Evolutionary conservation across 2,888 invertebrate genomes (phyloP), one percentile per base, ranked within the genome.

Genomic region (Amaurobius ferox): DNA sequence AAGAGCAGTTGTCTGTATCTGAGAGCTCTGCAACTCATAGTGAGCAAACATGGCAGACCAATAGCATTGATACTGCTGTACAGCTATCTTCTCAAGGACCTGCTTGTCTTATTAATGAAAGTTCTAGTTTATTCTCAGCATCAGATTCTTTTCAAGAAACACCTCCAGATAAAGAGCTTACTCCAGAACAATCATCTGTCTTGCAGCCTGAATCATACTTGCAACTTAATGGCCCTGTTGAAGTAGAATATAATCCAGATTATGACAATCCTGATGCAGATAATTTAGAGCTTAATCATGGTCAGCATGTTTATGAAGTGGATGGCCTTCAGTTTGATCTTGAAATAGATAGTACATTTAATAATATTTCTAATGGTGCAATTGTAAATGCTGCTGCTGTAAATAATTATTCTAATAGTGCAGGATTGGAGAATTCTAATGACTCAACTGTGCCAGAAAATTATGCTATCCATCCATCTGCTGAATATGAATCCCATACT

Each of bases 201-300:
- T 91, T 86, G 89, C 90, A 86, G 90, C 91, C 11, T 92, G 92
- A 89, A 91, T 88, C 89, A 32, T 89, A 89, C 79, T 87, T 89
- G 76, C 90, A 90, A 81, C 88, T 90, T 40, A 93, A 93, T 91
- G 93, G 93, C 13, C 93, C 93, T 73, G 92, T 92, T 66, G 93
- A 93, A 90, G 92, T 93, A 48, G 93, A 93, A 26, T 93, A 92
- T 89, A 90, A 91, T 74, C 92, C 92, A 29, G 92, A 92, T 89
- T 92, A 92, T 90, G 93, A 92, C 86, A 90, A 92, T 78, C 91
- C 90, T 88, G 91, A 91, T 85, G 90, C 92, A 90, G 89, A 80
- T 68, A 40, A 44, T 64, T 79, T 79, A 76, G 74, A 72, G 68
- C 70, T 73, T 78, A 78, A 67, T 77, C 71, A 72, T 44, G 73